phyloP scores from a whole-genome alignment of 1,140 invertebrate species.

The Bombus soroeensis region DNA sequence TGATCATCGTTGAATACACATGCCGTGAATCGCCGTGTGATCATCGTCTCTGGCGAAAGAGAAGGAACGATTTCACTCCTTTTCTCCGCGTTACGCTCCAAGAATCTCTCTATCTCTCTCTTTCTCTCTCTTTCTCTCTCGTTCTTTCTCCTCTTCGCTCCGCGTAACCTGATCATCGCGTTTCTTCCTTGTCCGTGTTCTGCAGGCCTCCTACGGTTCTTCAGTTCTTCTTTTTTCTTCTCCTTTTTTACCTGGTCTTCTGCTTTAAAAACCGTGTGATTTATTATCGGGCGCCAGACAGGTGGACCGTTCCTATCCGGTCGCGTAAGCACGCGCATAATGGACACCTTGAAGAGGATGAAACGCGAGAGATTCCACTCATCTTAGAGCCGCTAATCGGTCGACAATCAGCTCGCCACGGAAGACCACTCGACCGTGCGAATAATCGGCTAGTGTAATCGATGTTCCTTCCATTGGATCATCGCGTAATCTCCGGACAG shows the following conservation, averaged over 20 bases:
- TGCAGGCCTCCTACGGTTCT: slow-evolving; percentile 42
- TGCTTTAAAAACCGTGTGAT: slow-evolving; percentile 65
- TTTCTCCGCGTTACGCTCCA: slow-evolving; percentile 1
- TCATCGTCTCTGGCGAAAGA: slow-evolving; percentile 41
- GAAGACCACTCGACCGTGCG: slow-evolving; percentile 37
- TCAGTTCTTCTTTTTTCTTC: background rate
- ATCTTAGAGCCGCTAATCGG: slow-evolving; percentile 57
- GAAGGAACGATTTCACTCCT: slow-evolving; percentile 19
- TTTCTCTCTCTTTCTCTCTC: background rate
- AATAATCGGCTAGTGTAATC: slow-evolving; percentile 46
- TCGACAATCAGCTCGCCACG: slow-evolving; percentile 53
- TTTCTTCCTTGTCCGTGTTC: slow-evolving; percentile 24
- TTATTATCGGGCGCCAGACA: slow-evolving; percentile 65
- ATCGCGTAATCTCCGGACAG: slow-evolving; percentile 9
- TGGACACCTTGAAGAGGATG: slow-evolving; percentile 52
- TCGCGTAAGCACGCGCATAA: slow-evolving; percentile 49
- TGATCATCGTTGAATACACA: slow-evolving; percentile 68
- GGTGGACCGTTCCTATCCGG: slow-evolving; percentile 62
- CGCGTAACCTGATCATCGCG: background rate
- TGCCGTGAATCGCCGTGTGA: slow-evolving; percentile 62
- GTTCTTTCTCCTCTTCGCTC: background rate
- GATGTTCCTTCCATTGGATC: slow-evolving; percentile 6
- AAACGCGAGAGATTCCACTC: slow-evolving; percentile 31
- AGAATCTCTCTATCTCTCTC: background rate
- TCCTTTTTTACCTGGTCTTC: slow-evolving; percentile 9